Conservation (phyloP, 2,113 vertebrate genomes). For the Colinus virginianus region DNA sequence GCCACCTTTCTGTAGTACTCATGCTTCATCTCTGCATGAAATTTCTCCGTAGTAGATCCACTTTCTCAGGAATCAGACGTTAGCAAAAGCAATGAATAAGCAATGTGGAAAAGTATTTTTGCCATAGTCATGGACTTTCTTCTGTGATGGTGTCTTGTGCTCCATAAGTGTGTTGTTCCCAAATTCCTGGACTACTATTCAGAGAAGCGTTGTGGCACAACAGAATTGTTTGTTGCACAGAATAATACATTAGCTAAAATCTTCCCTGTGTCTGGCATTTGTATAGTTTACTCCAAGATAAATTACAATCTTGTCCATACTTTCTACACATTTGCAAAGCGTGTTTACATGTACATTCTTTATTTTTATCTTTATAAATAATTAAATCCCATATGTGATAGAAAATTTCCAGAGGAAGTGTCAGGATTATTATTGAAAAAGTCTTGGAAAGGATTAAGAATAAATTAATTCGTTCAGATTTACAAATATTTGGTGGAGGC, state of each 20-base stretch:
- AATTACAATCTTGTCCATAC: not conserved
- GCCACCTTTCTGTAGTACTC: not conserved
- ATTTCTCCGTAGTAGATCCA: not conserved
- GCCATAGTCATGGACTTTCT: not conserved
- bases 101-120: not conserved
- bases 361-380: not conserved
- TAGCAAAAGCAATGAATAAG: not conserved
- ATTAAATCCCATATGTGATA: not conserved
- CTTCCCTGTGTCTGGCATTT: not conserved
- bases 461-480: not conserved
- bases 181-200: not conserved
- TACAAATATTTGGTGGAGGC: slow-evolving; percentile 50
- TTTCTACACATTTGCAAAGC: not conserved
- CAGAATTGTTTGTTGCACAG: not conserved
- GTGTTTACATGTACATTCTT: not conserved
- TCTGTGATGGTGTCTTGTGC: not conserved
- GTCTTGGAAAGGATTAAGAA: not conserved
- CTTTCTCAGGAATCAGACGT: not conserved
- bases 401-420: slow-evolving; percentile 23
- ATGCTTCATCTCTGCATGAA: not conserved
- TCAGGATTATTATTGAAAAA: not conserved
- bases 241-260: not conserved
- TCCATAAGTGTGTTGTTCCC: fast-evolving
- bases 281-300: not conserved
- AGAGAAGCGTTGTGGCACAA: not conserved